Base-by-base conservation (phyloP, 2,113 vertebrate species). In the Mirza zaza region DNA sequence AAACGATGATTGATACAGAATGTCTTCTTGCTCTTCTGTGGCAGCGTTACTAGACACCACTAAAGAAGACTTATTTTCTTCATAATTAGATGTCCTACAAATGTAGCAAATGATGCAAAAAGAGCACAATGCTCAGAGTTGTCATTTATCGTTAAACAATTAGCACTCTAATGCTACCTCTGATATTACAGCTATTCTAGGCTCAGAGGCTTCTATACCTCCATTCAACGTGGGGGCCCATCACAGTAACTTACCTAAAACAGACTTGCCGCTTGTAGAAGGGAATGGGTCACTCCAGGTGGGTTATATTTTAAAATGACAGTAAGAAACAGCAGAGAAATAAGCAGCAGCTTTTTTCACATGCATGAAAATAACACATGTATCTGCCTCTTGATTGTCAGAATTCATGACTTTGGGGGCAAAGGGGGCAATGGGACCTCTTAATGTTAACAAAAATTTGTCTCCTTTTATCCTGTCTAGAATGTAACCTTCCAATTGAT, bases 101-200 rank as follows among this genome's bases (percentile, higher is more conserved):
- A 98, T 97, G 98, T 7, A 8, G 96, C 95, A 98, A 98, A 98
- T 8, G 96, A 98, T 97, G 97, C 98, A 98, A 98, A 98, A 98
- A 98, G 98, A 98, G 97, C 97, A 98, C 97, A 97, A 97, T 98
- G 98, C 98, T 98, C 98, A 98, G 94, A 97, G 93, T 98, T 98
- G 98, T 97, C 98, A 98, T 97, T 98, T 98, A 98, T 55, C 70
- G 97, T 97, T 98, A 98, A 98, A 98, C 98, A 98, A 98, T 98
- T 98, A 98, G 98, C 98, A 94, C 97, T 98, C 90, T 97, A 98
- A 97, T 80, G 87, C 93, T 93, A 97, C 97, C 92, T 96, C 79
- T 79, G 75, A 96, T 93, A 96, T 96, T 97, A 95, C 50, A 95
- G 97, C 97, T 96, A 96, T 97, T 97, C 92, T 93, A 97, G 97